These are phyloP conservation scores for Nothocercus nigrocapillus DNA, from an alignment of 2,113 vertebrate genomes.

Conservation along the genomic window DNA sequence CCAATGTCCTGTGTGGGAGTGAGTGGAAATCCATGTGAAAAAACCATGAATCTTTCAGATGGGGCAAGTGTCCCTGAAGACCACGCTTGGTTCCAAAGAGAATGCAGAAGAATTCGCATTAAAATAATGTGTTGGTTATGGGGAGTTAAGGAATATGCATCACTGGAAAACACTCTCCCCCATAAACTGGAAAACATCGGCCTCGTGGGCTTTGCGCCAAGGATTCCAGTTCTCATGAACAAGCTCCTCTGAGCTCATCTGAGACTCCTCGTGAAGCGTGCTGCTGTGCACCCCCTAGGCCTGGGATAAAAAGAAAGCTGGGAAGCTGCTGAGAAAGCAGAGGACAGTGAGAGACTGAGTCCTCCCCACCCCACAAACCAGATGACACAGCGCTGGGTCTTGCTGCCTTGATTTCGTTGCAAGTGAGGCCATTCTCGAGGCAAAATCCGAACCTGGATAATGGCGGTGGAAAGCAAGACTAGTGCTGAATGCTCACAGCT, in stretches of 20 bases:
- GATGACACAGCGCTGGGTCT: not conserved
- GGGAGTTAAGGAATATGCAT: not conserved
- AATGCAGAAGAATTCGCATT: not conserved
- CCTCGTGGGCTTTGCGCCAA: slow-evolving; percentile 27
- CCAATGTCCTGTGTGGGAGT: not conserved
- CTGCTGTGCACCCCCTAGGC: not conserved
- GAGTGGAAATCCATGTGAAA: not conserved
- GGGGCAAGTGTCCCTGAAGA: not conserved
- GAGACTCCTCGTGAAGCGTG: not conserved
- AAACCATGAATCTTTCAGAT: not conserved
- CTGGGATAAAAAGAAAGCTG: not conserved
- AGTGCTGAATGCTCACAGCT: not conserved
- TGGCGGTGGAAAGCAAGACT: slow-evolving; percentile 27
- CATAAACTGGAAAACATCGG: slow-evolving; percentile 50
- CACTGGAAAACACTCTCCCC: not conserved
- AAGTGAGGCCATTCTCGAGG: slow-evolving; percentile 56
- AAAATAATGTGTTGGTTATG: not conserved
- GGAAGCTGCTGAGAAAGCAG: slow-evolving; percentile 20
- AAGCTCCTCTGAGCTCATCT: slow-evolving; percentile 40
- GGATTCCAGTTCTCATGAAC: slow-evolving; percentile 39
- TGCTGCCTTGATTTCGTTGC: slow-evolving; percentile 52
- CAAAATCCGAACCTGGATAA: slow-evolving; percentile 50
- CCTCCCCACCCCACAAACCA: not conserved
- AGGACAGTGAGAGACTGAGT: not conserved
- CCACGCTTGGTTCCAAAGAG: not conserved